Evolutionary conservation across 2,797 vertebrate genomes (phyloP), one percentile per base, ranked within the genome.

Genomic region (Crax fasciolata): DNA sequence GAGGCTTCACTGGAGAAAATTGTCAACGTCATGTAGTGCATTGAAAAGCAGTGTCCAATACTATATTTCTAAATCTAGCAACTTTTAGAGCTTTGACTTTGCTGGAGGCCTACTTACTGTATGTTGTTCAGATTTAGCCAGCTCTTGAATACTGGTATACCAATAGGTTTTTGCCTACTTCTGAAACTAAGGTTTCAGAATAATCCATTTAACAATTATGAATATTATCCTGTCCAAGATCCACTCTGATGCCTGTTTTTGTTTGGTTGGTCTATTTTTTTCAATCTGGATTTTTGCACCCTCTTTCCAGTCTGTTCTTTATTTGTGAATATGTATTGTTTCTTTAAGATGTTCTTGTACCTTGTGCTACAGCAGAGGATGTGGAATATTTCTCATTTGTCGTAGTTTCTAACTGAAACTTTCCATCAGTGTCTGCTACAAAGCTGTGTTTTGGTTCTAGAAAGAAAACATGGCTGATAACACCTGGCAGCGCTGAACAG

Each of bases 321-420:
- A 12, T 27, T 55, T 72, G 4, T 51, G 11, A 70, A 7, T 54
- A 25, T 57, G 39, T 54, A 46, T 38, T 63, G 4, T 48, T 82
- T 16, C 41, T 91, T 72, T 90, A 76, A 93, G 84, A 84, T 61
- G 11, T 17, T 71, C 84, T 87, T 90, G 27, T 41, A 55, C 71
- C 14, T 71, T 32, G 12, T 55, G 23, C 32, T 72, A 7, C 54
- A 52, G 46, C 52, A 82, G 52, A 38, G 9, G 11, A 43, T 78
- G 19, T 65, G 49, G 70, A 88, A 68, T 75, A 51, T 70, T 80
- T 77, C 46, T 90, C 51, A 54, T n/a, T n/a, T n/a, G n/a, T n/a
- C n/a, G n/a, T n/a, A n/a, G n/a, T n/a, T n/a, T n/a, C n/a, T n/a
- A n/a, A n/a, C n/a, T n/a, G n/a, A n/a, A n/a, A n/a, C n/a, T n/a